These are phyloP conservation scores for Aleiodes sp. DNA, from an alignment of 1,140 invertebrate genomes.

Conservation along the genomic window DNA sequence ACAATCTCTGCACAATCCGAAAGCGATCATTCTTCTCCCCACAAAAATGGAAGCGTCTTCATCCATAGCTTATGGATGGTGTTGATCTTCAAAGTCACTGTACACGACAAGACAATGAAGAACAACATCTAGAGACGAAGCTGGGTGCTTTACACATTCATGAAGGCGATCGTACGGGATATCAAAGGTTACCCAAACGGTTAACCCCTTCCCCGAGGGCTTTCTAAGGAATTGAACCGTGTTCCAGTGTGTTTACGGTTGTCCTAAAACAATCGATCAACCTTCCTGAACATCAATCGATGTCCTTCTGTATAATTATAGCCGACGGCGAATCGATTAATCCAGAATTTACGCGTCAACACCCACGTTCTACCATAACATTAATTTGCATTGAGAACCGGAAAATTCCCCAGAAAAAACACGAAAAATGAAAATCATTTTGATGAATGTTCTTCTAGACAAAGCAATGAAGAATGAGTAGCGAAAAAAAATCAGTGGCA, in stretches of 20 bases:
- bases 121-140: conserved; percentile 2
- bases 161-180: conserved; percentile 48
- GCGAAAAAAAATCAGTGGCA: conserved; percentile 45
- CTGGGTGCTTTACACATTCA: conserved; percentile 59
- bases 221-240: conserved; percentile 52
- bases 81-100: conserved; percentile 1
- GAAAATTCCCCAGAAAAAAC: neutral
- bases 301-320: neutral
- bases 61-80: too few species aligned
- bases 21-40: too few species aligned
- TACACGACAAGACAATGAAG: conserved; percentile 14
- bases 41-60: too few species aligned
- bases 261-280: conserved; percentile 63
- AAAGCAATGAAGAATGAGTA: neutral
- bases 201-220: conserved; percentile 17
- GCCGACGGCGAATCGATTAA: conserved; percentile 30
- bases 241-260: conserved; percentile 60
- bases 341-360: conserved; percentile 28
- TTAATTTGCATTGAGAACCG: conserved; percentile 12
- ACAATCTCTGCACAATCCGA: too few species aligned
- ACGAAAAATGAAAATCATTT: neutral
- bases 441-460: neutral
- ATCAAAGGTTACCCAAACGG: conserved; percentile 54
- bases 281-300: conserved; percentile 33
- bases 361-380: neutral